Percentiles rank a stretch among this genome's conserved stretches.
Evolutionary conservation across 1,140 invertebrate species (phyloP).

Genomic region (Anastrepha obliqua): DNA sequence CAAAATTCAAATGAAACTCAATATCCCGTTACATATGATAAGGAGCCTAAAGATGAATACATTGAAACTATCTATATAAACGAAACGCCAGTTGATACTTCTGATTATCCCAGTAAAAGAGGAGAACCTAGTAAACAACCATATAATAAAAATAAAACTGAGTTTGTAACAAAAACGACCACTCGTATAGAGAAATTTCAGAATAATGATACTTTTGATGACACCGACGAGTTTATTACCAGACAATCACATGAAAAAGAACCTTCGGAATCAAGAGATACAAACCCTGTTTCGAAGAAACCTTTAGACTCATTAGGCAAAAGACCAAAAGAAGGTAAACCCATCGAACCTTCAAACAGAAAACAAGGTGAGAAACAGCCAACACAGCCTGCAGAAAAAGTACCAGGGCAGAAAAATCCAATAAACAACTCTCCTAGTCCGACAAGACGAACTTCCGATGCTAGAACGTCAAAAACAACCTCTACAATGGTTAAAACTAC

Average conservation of each 20-base stretch:
- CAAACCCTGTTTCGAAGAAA: neutral
- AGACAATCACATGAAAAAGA: neutral
- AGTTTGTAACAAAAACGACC: neutral
- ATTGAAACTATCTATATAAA: neutral
- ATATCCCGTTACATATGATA: neutral
- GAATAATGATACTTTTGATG: neutral
- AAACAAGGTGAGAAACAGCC: neutral
- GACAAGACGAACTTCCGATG: neutral
- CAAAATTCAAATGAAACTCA: slow-evolving; percentile 17
- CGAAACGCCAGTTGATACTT: slow-evolving; percentile 22
- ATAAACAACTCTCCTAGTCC: neutral
- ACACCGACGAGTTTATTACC: neutral
- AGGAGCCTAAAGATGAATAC: neutral
- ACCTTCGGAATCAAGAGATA: neutral
- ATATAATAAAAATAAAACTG: neutral
- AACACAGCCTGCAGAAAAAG: neutral
- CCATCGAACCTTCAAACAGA: slow-evolving; percentile 24
- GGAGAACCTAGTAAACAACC: neutral
- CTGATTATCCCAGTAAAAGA: slow-evolving; percentile 1
- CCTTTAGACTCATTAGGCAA: neutral
- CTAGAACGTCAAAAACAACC: neutral
- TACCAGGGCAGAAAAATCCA: neutral
- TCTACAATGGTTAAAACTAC: neutral
- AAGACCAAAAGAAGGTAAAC: neutral
- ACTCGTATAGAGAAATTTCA: neutral